Evolutionary conservation across 2,797 vertebrate genomes (phyloP), one percentile per base, ranked within the genome.

Genomic region (Rhinophrynus dorsalis): DNA sequence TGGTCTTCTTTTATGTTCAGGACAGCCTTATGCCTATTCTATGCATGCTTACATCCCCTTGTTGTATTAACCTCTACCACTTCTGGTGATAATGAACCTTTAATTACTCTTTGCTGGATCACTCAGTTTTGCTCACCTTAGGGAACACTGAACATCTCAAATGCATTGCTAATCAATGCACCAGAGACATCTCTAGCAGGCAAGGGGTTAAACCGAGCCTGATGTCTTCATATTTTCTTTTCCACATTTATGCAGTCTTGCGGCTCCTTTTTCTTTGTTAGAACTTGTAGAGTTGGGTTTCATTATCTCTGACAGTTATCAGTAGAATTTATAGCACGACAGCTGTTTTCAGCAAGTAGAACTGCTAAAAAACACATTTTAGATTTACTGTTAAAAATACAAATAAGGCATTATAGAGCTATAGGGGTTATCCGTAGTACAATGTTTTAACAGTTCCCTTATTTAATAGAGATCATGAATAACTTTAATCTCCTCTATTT

Each of bases 281-380:
- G 61, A 66, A 72, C 69, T 66, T 72, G 69, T 66, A 66, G 52
- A 72, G 54, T 58, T 72, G 69, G 35, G 54, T 72, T 72, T 72
- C 69, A 72, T 72, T 72, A 72, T 72, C 69, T 72, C 54, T 72
- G 69, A 72, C 69, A 72, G 69, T 72, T 72, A 72, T 72, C 69
- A 72, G 69, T 66, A 72, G 61, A 72, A 72, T 72, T 72, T 72
- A 72, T 72, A 72, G 69, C 69, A 72, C 69, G 54, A 72, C 69
- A 72, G 69, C 69, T 72, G 69, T 72, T 72, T 72, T 66, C 69
- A 72, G 61, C 61, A 65, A 72, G 69, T 72, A 72, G 52, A 59
- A 59, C 61, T 58, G 69, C 69, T 59, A 72, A 72, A 71, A 72
- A 72, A 72, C 69, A 72, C 69, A 72, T 65, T 66, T 72, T 40